Percentiles rank a stretch among this genome's conserved stretches.
phyloP scores from a whole-genome alignment of 1,140 invertebrate genomes.

The Drosophila teissieri region DNA sequence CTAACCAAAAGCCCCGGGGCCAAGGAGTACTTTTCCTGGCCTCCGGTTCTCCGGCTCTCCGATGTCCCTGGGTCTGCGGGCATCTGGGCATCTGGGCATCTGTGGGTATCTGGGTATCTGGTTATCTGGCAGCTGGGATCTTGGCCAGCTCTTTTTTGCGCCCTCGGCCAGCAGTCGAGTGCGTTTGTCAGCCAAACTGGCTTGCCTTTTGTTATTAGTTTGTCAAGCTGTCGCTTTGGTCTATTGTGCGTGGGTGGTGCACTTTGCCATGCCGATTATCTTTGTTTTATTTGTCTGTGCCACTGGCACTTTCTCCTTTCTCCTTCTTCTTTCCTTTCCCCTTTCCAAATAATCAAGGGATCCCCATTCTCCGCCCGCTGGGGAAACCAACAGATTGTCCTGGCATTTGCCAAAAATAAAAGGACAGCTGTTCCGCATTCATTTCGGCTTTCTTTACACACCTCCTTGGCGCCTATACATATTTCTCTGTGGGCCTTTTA shows the following conservation, averaged over 20 bases:
- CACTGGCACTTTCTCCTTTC: conserved; percentile 2
- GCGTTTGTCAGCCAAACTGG: conserved; percentile 33
- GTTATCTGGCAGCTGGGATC: conserved; percentile 34
- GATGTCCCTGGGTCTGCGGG: neutral
- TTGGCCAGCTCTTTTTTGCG: conserved; percentile 38
- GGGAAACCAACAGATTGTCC: conserved; percentile 46
- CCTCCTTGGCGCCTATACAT: conserved; percentile 13
- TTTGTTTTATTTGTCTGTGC: conserved; percentile 69
- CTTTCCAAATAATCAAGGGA: conserved; percentile 5
- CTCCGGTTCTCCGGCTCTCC: too few species aligned
- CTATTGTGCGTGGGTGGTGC: conserved; percentile 23
- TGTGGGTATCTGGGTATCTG: conserved; percentile 11
- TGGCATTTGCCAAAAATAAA: conserved; percentile 49
- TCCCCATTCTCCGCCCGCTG: neutral
- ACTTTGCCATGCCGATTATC: conserved; percentile 61
- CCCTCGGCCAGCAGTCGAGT: conserved; percentile 37
- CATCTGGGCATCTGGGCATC: neutral
- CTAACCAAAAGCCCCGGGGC: conserved; percentile 55
- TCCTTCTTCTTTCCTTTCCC: neutral
- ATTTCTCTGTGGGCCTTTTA: conserved; percentile 65
- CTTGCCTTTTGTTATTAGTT: conserved; percentile 68
- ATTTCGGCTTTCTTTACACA: conserved; percentile 17
- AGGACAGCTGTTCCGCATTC: conserved; percentile 68
- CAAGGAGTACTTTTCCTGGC: conserved; percentile 19
- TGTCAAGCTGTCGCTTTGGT: conserved; percentile 72